Conservation (phyloP, 2,113 vertebrate genomes). For the Panthera uncia region DNA sequence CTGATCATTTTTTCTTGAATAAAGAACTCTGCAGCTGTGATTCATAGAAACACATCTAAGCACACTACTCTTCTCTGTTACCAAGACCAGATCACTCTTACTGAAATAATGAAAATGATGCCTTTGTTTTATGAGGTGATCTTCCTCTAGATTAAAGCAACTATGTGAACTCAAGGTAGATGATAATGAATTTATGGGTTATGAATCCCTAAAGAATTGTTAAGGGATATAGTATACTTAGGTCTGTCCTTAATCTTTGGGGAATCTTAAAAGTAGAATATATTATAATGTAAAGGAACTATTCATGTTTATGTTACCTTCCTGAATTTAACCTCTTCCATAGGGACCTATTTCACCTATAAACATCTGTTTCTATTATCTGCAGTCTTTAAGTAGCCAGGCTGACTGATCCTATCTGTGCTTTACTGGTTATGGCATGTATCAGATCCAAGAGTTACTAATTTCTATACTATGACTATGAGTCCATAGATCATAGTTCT, state of each 20-base stretch:
- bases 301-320: not conserved
- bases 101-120: not conserved
- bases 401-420: not conserved
- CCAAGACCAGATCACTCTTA: not conserved
- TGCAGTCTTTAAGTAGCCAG: not conserved
- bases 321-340: not conserved
- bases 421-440: not conserved
- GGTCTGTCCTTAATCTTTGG: not conserved
- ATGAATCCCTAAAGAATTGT: not conserved
- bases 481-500: not conserved
- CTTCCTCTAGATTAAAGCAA: not conserved
- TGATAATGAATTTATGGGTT: not conserved
- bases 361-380: not conserved
- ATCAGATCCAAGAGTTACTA: not conserved
- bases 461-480: not conserved
- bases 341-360: not conserved
- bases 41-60: not conserved
- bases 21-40: not conserved
- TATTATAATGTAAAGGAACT: not conserved
- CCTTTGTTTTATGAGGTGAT: not conserved
- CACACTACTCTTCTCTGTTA: not conserved
- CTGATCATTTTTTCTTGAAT: constrained; percentile 40
- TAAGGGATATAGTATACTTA: not conserved
- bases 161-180: not conserved
- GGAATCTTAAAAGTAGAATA: not conserved